Conservation (phyloP, 2,888 invertebrate genomes). For the Dynastes hyllus region DNA sequence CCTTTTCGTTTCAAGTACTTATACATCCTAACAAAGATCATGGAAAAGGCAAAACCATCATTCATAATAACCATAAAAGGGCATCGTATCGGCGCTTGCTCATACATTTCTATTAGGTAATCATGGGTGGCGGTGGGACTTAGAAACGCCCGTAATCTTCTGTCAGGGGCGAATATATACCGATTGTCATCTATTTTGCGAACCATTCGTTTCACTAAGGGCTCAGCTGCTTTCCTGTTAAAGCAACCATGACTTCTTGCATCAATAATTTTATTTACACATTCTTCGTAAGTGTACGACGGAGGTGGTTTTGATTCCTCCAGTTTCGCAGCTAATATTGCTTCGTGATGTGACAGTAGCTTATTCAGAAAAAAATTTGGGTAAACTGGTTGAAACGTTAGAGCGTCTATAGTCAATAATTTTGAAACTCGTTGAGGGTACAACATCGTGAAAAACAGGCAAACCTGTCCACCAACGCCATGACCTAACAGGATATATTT, state of each 20-base stretch:
- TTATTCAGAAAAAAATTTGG: slow-evolving; percentile 8
- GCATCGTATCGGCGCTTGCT: not conserved
- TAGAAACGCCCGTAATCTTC: not conserved
- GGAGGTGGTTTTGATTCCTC: not conserved
- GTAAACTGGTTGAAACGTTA: slow-evolving; percentile 15
- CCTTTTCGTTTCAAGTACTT: not conserved
- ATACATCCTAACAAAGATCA: slow-evolving; percentile 1
- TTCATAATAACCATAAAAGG: slow-evolving; percentile 7
- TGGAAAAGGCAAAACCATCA: not conserved
- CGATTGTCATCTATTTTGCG: slow-evolving; percentile 11
- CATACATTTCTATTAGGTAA: not conserved
- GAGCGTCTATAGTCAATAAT: slow-evolving; percentile 25
- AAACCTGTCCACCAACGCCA: slow-evolving; percentile 59
- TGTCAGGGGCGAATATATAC: not conserved
- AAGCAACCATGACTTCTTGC: slow-evolving; percentile 12
- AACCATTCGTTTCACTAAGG: slow-evolving; percentile 2
- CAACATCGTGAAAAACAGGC: slow-evolving; percentile 12
- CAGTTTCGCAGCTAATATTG: not conserved
- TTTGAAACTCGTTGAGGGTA: slow-evolving; percentile 20
- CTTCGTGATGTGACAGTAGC: not conserved
- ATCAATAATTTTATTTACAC: slow-evolving; percentile 19
- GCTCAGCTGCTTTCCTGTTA: slow-evolving; percentile 17
- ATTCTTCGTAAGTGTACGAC: slow-evolving; percentile 18
- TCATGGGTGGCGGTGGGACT: not conserved
- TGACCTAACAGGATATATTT: slow-evolving; percentile 66